Evolutionary conservation across 2,113 vertebrate genomes (phyloP).

Genomic region (Butorides virescens): DNA sequence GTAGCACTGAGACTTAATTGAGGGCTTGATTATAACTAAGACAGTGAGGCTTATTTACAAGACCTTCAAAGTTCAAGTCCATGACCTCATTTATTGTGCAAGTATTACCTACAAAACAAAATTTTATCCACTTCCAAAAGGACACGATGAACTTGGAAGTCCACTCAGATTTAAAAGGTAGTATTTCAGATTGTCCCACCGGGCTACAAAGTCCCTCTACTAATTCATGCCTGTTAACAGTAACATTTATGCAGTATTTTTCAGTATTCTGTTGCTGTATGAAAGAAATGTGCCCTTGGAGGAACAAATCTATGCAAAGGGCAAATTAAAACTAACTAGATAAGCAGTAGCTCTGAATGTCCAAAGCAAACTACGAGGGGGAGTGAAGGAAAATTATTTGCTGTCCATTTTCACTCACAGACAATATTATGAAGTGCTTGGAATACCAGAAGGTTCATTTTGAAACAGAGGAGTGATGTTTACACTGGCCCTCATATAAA

Average conservation of each 20-base stretch:
- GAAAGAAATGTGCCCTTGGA: not conserved
- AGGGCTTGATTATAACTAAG: not conserved
- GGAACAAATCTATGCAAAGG: not conserved
- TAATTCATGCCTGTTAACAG: not conserved
- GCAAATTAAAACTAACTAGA: not conserved
- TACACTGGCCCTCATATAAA: not conserved
- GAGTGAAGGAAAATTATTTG: not conserved
- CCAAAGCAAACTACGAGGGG: not conserved
- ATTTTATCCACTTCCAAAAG: not conserved
- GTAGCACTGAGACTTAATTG: not conserved
- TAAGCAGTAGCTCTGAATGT: not conserved
- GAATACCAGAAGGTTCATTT: constrained; percentile 24
- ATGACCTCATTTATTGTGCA: not conserved
- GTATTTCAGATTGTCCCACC: not conserved
- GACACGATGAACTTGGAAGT: not conserved
- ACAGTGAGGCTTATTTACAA: not conserved
- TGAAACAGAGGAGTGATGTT: constrained; percentile 5
- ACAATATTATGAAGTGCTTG: constrained; percentile 33
- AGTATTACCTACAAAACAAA: not conserved
- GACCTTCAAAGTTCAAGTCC: not conserved
- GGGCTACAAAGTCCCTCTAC: not conserved
- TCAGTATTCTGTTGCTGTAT: not conserved
- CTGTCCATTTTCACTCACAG: not conserved
- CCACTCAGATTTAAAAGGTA: not conserved
- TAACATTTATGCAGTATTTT: not conserved